Conservation (phyloP, 2,113 vertebrate species). For the Ariopsis seemanni region DNA sequence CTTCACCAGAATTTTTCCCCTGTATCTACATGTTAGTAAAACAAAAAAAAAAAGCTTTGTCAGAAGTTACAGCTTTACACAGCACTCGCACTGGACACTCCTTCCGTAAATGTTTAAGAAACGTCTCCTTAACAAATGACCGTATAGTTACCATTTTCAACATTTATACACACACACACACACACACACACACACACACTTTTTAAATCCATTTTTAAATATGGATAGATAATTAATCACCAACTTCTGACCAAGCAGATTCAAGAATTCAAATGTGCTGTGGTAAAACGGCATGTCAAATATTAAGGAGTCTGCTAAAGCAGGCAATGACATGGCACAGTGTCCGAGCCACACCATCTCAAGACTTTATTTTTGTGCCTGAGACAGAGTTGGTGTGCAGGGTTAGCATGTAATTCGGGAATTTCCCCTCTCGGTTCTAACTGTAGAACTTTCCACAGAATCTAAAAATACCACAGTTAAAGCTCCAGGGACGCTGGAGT, state of each 20-base stretch:
- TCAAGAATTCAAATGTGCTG: background rate
- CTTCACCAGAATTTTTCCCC: no score
- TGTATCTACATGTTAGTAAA: no score
- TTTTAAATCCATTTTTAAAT: background rate
- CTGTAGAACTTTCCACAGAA: background rate
- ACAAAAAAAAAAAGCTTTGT: no score
- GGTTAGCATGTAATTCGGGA: background rate
- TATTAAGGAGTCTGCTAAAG: background rate
- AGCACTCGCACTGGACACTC: background rate
- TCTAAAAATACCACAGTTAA: conserved; percentile 59
- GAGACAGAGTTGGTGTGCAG: background rate
- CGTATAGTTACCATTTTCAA: background rate
- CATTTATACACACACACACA: background rate
- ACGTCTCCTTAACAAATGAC: background rate
- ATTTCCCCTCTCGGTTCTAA: background rate
- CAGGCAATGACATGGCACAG: background rate
- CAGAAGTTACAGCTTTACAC: background rate
- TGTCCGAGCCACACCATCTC: background rate
- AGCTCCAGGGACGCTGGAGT: background rate
- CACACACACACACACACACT: background rate
- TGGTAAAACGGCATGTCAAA: background rate
- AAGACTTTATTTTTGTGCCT: background rate
- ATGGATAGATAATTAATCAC: background rate
- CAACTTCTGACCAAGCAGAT: background rate
- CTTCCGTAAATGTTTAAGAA: background rate